Base-by-base conservation (phyloP, 2,888 invertebrate species). In the Lapara coniferarum region DNA sequence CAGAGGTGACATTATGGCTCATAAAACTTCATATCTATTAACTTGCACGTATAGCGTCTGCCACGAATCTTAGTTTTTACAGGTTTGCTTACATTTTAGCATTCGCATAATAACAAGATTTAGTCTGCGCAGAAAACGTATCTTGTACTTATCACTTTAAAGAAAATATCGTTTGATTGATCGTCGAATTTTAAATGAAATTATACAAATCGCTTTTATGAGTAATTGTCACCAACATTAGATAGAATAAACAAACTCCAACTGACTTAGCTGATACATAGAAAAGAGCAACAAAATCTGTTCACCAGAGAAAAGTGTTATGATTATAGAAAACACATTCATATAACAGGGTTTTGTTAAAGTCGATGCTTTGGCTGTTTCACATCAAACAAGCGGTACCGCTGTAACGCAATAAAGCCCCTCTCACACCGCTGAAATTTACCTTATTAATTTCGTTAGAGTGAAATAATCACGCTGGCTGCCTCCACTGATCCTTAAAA, bases 401-500 rank as follows among this genome's bases (percentile, higher is more conserved):
- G 76, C 73, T 78, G 79, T 87, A 87, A 88, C 80, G 84, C 84
- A 86, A 87, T 88, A 85, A 87, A 79, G 81, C 81, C 75, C 72
- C 79, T 78, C 85, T 79, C 79, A 83, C 83, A 81, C 82, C 82
- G 82, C 81, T 82, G 81, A 86, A 87, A 87, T 86, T 87, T 80
- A 83, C 88, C 87, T 90, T 89, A 90, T 91, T 90, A 90, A 90
- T 90, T 90, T 90, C 80, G 87, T 89, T 88, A 89, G 82, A 86
- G 80, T 81, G 81, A 88, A 89, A 89, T 89, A 88, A 90, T 88
- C 88, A 85, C 85, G 81, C 79, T 82, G 83, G 83, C 82, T 84
- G 83, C 83, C 84, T 83, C 79, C 81, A 83, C 82, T 86, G 88
- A 88, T 88, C 86, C 86, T 86, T 87, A 79, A 88, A 88, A 87